These are phyloP conservation scores for Centrocercus urophasianus DNA, from an alignment of 2,113 vertebrate species.

Conservation along the genomic window DNA sequence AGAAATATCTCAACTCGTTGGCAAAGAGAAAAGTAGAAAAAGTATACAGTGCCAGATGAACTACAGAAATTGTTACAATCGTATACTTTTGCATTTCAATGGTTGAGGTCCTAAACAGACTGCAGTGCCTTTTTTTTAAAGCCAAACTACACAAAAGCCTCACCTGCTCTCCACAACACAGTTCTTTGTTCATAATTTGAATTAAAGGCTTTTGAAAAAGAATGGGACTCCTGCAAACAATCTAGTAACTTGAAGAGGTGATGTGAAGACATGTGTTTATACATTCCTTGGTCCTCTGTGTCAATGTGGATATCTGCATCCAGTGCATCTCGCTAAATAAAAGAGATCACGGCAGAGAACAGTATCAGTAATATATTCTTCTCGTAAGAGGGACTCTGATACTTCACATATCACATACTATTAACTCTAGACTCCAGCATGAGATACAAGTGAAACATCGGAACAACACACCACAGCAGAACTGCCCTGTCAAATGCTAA, in stretches of 20 bases:
- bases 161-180: constrained; percentile 95
- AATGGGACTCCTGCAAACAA: constrained; percentile 95
- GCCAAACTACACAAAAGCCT: background rate
- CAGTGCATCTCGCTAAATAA: constrained; percentile 84
- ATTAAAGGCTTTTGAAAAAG: constrained; percentile 96
- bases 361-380: background rate
- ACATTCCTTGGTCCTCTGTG: constrained; percentile 92
- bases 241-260: constrained; percentile 96
- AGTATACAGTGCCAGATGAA: background rate
- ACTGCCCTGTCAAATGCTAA: background rate
- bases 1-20: background rate
- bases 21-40: background rate
- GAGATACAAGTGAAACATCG: background rate
- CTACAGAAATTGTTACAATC: background rate
- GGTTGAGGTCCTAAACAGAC: background rate
- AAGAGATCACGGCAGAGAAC: background rate
- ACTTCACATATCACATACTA: background rate
- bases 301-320: constrained; percentile 81
- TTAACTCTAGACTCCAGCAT: background rate
- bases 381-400: background rate
- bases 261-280: constrained; percentile 88
- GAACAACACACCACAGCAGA: background rate
- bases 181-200: constrained; percentile 97
- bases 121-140: background rate
- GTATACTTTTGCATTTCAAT: background rate